phyloP scores from a whole-genome alignment of 2,888 invertebrate species.

The Clostera curtula region DNA sequence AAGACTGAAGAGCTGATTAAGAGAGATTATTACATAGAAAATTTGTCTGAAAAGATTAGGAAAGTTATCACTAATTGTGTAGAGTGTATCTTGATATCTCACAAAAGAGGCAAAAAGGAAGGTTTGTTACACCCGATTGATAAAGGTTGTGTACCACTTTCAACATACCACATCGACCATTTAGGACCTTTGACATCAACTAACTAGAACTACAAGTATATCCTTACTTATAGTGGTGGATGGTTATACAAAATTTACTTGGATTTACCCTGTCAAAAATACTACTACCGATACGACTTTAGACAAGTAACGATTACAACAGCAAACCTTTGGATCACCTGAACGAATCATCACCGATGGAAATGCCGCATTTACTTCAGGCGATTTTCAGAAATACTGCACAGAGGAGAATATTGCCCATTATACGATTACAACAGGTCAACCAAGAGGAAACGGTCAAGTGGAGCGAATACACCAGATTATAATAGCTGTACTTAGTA shows the following conservation, averaged over 20 bases:
- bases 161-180: constrained; percentile 3
- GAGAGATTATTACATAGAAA: constrained; percentile 15
- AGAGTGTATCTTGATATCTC: constrained; percentile 11
- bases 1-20: constrained; percentile 17
- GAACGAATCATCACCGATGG: constrained; percentile 2
- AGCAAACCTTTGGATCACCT: constrained; percentile 3
- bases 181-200: constrained; percentile 3
- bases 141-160: constrained; percentile 2
- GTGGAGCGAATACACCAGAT: constrained; percentile 4
- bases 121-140: constrained; percentile 4
- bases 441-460: constrained; percentile 5
- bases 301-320: constrained; percentile 1
- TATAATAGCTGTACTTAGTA: constrained; percentile 12
- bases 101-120: constrained; percentile 6
- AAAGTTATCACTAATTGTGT: constrained; percentile 12
- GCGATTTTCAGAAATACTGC: constrained; percentile 3
- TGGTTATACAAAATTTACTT: constrained; percentile 3
- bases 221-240: constrained; percentile 3
- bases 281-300: constrained; percentile 2
- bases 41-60: constrained; percentile 9
- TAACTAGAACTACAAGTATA: constrained; percentile 2
- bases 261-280: constrained; percentile 4
- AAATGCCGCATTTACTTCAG: constrained; percentile 3
- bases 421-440: constrained; percentile 3
- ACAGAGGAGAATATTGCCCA: constrained; percentile 1